Conservation (phyloP, 2,113 vertebrate genomes). For the Paratilapia polleni region DNA sequence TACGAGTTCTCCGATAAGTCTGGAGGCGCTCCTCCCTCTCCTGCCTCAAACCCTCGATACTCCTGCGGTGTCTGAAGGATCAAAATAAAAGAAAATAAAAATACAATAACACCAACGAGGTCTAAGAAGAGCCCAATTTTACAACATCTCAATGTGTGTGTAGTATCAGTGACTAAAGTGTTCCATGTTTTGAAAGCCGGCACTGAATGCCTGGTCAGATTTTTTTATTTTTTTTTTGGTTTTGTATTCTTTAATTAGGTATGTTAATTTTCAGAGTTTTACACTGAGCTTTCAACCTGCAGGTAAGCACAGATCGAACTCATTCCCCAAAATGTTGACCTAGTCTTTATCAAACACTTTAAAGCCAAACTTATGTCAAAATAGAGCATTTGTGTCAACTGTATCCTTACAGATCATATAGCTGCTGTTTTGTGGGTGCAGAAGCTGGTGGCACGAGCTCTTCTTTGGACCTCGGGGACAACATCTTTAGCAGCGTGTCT, state of each 20-base stretch:
- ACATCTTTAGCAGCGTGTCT: conserved; percentile 86
- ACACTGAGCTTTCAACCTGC: too few relatives aligned
- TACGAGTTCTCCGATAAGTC: conserved; percentile 81
- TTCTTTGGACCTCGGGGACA: conserved; percentile 80
- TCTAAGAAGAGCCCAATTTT: not conserved
- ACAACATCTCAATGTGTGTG: not conserved
- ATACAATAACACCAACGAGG: not conserved
- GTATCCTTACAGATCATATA: conserved; percentile 82
- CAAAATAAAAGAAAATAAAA: not conserved
- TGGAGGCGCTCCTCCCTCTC: conserved; percentile 84
- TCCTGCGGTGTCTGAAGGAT: conserved; percentile 83
- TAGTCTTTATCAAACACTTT: not conserved
- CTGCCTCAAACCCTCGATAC: conserved; percentile 84
- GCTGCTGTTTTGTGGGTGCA: conserved; percentile 78
- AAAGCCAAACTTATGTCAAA: not conserved
- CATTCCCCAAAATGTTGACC: too few relatives aligned
- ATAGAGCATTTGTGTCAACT: not conserved
- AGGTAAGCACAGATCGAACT: too few relatives aligned
- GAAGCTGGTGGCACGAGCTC: conserved; percentile 51
- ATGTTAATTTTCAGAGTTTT: not conserved
- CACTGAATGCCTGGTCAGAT: not conserved
- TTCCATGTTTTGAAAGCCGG: not conserved
- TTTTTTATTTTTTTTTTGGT: not conserved
- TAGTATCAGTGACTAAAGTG: not conserved
- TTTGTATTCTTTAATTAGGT: not conserved